Conservation (phyloP, 2,113 vertebrate genomes). For the Anthoscopus minutus region DNA sequence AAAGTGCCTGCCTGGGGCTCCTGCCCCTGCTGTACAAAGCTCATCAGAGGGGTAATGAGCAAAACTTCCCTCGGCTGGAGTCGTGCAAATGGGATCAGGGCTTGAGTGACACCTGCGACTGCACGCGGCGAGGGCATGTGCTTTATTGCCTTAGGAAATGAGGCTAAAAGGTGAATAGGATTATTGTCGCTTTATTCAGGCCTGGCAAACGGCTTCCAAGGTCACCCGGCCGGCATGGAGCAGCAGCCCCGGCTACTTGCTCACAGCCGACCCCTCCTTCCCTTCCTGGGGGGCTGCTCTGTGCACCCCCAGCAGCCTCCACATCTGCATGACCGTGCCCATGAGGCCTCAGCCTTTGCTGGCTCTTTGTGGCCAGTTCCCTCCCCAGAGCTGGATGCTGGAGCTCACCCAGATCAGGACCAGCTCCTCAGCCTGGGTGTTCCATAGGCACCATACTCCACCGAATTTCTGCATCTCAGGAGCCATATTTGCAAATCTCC, state of each 20-base stretch:
- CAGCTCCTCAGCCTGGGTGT: accelerated
- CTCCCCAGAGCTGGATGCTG: background rate
- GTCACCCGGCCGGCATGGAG: accelerated
- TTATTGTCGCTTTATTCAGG: slow-evolving; percentile 2
- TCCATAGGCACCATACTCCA: accelerated
- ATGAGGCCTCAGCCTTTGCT: accelerated
- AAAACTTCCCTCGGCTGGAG: background rate
- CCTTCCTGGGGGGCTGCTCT: background rate
- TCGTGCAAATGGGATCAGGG: background rate
- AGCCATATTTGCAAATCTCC: background rate
- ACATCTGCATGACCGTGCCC: accelerated
- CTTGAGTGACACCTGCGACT: background rate
- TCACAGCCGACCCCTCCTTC: background rate
- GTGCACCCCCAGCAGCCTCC: background rate
- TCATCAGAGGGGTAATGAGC: background rate
- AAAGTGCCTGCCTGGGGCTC: background rate
- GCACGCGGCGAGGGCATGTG: background rate
- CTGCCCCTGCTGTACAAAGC: background rate
- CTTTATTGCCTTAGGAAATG: background rate
- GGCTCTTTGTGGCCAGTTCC: background rate
- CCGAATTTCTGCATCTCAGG: background rate
- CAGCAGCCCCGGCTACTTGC: background rate
- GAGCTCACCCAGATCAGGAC: background rate
- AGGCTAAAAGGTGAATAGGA: slow-evolving; percentile 30
- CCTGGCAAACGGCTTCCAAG: background rate